Evolutionary conservation across 2,797 vertebrate genomes (phyloP).

Genomic region (Mallotus villosus): DNA sequence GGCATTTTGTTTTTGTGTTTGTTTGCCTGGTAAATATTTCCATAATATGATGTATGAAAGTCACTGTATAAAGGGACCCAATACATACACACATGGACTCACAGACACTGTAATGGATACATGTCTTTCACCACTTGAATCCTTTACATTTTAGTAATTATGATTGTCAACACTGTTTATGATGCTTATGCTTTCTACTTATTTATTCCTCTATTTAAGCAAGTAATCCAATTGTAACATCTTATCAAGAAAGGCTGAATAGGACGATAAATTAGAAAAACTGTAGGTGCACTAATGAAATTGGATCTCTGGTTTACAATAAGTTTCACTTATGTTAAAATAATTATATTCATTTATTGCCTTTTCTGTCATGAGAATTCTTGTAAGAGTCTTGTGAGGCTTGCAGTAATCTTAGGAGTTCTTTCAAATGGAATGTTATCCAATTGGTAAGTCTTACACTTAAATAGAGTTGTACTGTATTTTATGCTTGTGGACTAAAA

Average conservation of each 20-base stretch:
- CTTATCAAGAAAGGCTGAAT: neutral
- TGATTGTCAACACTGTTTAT: conserved; percentile 18
- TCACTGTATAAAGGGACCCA: neutral
- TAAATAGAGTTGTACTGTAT: neutral
- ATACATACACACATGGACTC: conserved; percentile 14
- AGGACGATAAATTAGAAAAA: neutral
- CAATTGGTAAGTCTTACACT: neutral
- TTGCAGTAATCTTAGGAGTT: neutral
- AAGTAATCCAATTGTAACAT: neutral
- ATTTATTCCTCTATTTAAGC: conserved; percentile 45
- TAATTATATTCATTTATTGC: neutral
- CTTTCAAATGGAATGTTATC: neutral
- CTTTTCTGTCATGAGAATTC: neutral
- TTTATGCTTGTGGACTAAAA: neutral
- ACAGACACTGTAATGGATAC: neutral
- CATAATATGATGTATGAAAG: neutral
- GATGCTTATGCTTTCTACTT: conserved; percentile 29
- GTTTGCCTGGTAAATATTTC: neutral
- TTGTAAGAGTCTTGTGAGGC: neutral
- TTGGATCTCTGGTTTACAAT: neutral
- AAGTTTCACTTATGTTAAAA: neutral
- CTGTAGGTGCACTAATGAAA: neutral
- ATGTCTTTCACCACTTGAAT: conserved; percentile 5
- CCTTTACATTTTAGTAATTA: conserved; percentile 8
- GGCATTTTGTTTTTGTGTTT: neutral